A percentile compares a stretch with the other conserved stretches of the same genome.
Evolutionary conservation across 2,888 invertebrate genomes (phyloP).

Genomic region (Andrena hattorfiana): DNA sequence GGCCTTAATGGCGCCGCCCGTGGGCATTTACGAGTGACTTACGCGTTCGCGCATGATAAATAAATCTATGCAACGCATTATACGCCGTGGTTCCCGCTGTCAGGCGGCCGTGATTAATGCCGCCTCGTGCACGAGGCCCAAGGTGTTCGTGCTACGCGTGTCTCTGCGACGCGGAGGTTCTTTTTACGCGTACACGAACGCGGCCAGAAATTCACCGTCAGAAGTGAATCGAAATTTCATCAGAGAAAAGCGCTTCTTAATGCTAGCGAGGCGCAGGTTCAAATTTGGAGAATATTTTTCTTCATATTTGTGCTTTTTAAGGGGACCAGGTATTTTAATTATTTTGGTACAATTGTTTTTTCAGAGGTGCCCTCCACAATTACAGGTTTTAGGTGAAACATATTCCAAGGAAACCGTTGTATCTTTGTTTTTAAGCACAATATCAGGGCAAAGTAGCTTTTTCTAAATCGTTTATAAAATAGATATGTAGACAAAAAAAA

Average conservation of each 20-base stretch:
- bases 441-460: no score
- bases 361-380: no score
- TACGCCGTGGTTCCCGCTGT: slow-evolving; percentile 78
- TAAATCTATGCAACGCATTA: slow-evolving; percentile 81
- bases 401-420: no score
- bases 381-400: no score
- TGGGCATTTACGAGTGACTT: slow-evolving; percentile 78
- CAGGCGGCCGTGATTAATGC: slow-evolving; percentile 78
- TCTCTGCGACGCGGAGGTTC: slow-evolving; percentile 1
- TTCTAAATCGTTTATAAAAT: no score
- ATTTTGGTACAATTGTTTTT: no score
- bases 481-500: no score
- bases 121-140: slow-evolving; percentile 53
- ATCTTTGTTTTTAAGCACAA: no score
- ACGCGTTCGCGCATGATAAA: slow-evolving; percentile 80
- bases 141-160: slow-evolving; percentile 42
- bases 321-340: no score
- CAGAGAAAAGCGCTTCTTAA: background rate
- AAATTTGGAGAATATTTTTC: background rate
- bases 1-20: slow-evolving; percentile 71
- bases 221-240: background rate
- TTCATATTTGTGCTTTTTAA: background rate
- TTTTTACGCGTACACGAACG: background rate
- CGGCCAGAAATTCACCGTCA: background rate
- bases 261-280: background rate